A percentile compares a stretch with the other conserved stretches of the same genome.
Conservation (phyloP, 2,888 invertebrate genomes). For the Steinernema hermaphroditum region DNA sequence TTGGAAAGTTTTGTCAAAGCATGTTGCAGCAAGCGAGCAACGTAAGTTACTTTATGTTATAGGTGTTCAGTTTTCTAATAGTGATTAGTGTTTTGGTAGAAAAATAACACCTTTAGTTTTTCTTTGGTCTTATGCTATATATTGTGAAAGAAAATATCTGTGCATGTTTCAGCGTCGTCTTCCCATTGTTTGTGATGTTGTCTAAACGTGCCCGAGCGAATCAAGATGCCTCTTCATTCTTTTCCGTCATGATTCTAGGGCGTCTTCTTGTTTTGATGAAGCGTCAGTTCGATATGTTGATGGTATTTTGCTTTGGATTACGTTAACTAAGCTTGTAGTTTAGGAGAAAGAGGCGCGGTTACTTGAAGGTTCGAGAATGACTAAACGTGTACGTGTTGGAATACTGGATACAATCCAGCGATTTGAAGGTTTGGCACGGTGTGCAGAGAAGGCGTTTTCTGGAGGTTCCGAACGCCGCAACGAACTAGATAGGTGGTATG, state of each 20-base stretch:
- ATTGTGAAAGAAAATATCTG: slow-evolving; percentile 30
- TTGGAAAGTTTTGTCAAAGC: slow-evolving; percentile 82
- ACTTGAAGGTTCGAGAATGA: slow-evolving; percentile 47
- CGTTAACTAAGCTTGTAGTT: not conserved
- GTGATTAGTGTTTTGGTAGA: no score
- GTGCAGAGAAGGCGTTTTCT: slow-evolving; percentile 81
- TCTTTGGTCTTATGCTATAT: no score
- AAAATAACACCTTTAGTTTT: no score
- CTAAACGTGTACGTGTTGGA: slow-evolving; percentile 59
- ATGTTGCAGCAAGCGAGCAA: slow-evolving; percentile 76
- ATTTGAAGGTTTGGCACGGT: slow-evolving; percentile 74
- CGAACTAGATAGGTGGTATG: slow-evolving; percentile 84
- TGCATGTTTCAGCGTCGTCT: slow-evolving; percentile 78
- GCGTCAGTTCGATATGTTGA: slow-evolving; percentile 85
- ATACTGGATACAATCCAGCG: slow-evolving; percentile 56
- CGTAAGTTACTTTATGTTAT: slow-evolving; percentile 77
- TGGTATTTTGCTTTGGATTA: slow-evolving; percentile 70
- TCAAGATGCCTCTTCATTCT: slow-evolving; percentile 78
- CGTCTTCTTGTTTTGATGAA: slow-evolving; percentile 84
- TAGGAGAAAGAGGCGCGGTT: slow-evolving; percentile 48
- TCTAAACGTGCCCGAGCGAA: slow-evolving; percentile 77
- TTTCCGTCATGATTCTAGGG: slow-evolving; percentile 81
- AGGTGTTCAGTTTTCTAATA: no score
- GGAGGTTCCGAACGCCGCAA: slow-evolving; percentile 82
- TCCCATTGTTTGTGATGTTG: slow-evolving; percentile 87